These are phyloP conservation scores for Agrotis exclamationis DNA, from an alignment of 2,888 invertebrate species.

Conservation along the genomic window DNA sequence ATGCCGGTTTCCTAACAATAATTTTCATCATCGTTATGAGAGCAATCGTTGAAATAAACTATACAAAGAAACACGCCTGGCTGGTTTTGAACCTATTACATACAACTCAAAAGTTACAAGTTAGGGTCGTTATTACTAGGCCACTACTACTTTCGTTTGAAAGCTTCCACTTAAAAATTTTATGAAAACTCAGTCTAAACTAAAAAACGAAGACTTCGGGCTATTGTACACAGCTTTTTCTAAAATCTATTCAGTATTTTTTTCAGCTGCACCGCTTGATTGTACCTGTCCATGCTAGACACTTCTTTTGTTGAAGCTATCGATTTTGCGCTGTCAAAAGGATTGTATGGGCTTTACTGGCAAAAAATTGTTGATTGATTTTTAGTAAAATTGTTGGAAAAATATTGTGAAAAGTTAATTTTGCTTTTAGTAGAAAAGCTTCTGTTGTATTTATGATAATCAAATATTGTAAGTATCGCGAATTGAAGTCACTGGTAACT, in stretches of 20 bases:
- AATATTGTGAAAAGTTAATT: neutral
- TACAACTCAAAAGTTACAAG: no score
- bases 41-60: no score
- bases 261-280: slow-evolving; percentile 45
- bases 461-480: neutral
- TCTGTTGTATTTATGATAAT: neutral
- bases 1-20: no score
- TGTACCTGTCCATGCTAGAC: slow-evolving; percentile 26
- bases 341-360: slow-evolving; percentile 10
- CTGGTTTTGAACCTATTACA: no score
- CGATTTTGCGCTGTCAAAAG: slow-evolving; percentile 34
- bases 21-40: no score
- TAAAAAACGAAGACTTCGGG: neutral
- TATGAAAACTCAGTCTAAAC: neutral
- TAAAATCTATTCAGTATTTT: slow-evolving; percentile 14
- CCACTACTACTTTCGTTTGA: no score
- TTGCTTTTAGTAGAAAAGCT: neutral
- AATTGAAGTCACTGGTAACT: no score
- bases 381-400: slow-evolving; percentile 18
- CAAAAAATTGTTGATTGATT: slow-evolving; percentile 33
- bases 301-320: slow-evolving; percentile 39
- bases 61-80: no score
- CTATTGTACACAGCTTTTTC: neutral
- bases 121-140: no score
- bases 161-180: neutral